Evolutionary conservation across 2,797 vertebrate species (phyloP).

Genomic region (Chloroceryle amazona): DNA sequence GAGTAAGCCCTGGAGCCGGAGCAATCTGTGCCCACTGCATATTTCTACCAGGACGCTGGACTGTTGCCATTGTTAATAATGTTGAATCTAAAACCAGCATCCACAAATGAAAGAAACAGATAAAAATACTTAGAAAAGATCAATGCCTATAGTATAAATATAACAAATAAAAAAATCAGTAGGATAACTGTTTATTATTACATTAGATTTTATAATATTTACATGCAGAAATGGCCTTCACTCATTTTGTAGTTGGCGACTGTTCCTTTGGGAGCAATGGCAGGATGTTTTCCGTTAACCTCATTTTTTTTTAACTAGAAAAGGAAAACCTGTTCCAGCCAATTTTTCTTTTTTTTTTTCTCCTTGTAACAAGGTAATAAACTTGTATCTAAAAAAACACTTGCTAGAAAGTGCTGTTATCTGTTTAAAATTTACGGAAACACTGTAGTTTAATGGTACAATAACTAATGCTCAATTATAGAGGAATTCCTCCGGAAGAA

Average conservation of each 20-base stretch:
- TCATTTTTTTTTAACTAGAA: slow-evolving; percentile 62
- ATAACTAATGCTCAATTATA: slow-evolving; percentile 79
- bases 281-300: slow-evolving; percentile 80
- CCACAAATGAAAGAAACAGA: slow-evolving; percentile 52
- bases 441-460: slow-evolving; percentile 72
- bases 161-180: background rate
- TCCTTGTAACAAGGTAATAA: slow-evolving; percentile 72
- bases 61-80: slow-evolving; percentile 55
- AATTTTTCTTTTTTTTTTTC: slow-evolving; percentile 14
- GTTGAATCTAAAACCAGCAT: slow-evolving; percentile 16
- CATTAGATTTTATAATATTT: slow-evolving; percentile 27
- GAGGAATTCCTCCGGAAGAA: slow-evolving; percentile 79
- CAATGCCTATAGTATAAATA: background rate
- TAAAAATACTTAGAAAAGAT: slow-evolving; percentile 27
- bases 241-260: slow-evolving; percentile 36
- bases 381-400: slow-evolving; percentile 78
- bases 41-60: slow-evolving; percentile 13
- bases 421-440: slow-evolving; percentile 81
- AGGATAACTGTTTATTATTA: slow-evolving; percentile 34
- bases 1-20: slow-evolving; percentile 35
- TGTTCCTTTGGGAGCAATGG: slow-evolving; percentile 63
- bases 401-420: slow-evolving; percentile 81
- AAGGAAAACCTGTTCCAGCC: slow-evolving; percentile 74
- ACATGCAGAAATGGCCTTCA: slow-evolving; percentile 50
- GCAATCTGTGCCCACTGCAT: slow-evolving; percentile 55